phyloP scores from a whole-genome alignment of 2,113 vertebrate genomes.

The Hyla sarda region DNA sequence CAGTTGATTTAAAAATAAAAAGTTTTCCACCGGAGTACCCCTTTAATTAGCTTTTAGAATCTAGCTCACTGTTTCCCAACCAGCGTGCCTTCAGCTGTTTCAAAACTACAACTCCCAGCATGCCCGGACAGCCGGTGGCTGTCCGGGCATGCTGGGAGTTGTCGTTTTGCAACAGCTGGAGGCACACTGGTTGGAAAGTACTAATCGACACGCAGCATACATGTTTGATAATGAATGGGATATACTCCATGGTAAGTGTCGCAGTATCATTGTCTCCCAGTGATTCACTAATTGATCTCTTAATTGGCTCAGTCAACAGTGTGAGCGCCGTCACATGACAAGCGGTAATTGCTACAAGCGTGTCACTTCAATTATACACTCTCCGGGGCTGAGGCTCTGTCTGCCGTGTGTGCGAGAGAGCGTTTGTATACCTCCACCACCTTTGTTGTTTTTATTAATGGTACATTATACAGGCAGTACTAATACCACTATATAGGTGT shows the following conservation, averaged over 20 bases:
- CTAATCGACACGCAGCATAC: too few relatives aligned
- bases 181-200: fast-evolving
- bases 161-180: too few relatives aligned
- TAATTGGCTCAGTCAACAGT: constrained; percentile 80
- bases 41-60: too few relatives aligned
- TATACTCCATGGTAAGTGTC: constrained; percentile 62
- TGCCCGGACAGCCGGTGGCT: too few relatives aligned
- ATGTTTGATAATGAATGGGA: neutral
- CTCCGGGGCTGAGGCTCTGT: constrained; percentile 53
- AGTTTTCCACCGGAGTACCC: too few relatives aligned
- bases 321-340: constrained; percentile 66
- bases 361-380: constrained; percentile 54
- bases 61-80: too few relatives aligned
- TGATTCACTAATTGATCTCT: constrained; percentile 76
- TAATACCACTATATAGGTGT: neutral
- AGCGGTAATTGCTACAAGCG: constrained; percentile 77
- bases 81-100: too few relatives aligned
- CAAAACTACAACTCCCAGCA: too few relatives aligned
- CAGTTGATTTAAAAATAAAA: too few relatives aligned
- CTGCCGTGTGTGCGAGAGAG: fast-evolving
- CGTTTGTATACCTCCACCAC: neutral
- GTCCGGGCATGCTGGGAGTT: too few relatives aligned
- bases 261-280: constrained; percentile 64
- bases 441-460: neutral
- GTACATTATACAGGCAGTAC: neutral